phyloP scores from a whole-genome alignment of 2,888 invertebrate genomes.

The Chrysina gloriosa region DNA sequence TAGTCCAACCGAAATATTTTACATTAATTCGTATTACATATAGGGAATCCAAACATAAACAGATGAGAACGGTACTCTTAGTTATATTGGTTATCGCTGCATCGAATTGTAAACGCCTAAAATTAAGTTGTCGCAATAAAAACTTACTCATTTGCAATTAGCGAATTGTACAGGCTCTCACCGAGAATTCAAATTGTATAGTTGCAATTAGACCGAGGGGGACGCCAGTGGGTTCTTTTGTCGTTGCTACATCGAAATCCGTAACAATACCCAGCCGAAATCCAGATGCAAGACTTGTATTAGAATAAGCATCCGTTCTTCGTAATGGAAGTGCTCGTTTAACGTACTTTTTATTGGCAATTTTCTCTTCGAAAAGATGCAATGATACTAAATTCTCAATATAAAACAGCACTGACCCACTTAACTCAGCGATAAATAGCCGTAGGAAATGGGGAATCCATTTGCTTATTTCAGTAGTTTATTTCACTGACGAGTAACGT shows the following conservation, averaged over 20 bases:
- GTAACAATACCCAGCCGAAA: not conserved
- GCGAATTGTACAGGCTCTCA: not conserved
- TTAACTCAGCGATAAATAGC: constrained; percentile 1
- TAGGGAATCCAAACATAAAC: too few species aligned
- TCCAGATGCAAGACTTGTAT: not conserved
- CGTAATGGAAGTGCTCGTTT: not conserved
- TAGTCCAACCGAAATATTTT: too few species aligned
- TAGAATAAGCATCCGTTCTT: constrained; percentile 9
- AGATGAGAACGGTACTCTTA: too few species aligned
- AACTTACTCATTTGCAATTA: too few species aligned
- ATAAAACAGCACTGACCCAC: constrained; percentile 5
- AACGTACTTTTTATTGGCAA: constrained; percentile 8
- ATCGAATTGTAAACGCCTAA: too few species aligned
- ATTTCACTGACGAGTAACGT: not conserved
- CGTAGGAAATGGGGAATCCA: not conserved
- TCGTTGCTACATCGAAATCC: not conserved
- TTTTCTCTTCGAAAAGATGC: constrained; percentile 1
- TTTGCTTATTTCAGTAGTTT: not conserved
- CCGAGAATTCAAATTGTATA: not conserved
- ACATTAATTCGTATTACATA: too few species aligned
- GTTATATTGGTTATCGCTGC: too few species aligned
- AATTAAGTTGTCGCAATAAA: too few species aligned
- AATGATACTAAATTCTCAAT: not conserved
- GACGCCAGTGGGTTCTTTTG: too few species aligned
- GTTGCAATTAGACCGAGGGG: too few species aligned